Base-by-base conservation (phyloP, 1,140 invertebrate genomes). In the Venturia canescens region DNA sequence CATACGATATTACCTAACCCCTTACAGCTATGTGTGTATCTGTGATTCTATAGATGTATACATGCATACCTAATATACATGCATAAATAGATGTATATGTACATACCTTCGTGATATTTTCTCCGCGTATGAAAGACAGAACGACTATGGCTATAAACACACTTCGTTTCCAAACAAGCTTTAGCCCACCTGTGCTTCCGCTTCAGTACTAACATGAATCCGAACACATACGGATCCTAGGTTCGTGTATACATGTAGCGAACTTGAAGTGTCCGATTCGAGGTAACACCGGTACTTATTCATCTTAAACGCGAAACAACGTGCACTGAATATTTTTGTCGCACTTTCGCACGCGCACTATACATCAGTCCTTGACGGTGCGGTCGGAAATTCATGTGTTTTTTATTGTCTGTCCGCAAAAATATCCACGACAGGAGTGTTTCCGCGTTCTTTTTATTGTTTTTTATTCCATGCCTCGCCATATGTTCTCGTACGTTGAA, bases 1-100 rank as follows among this genome's bases (percentile, higher is more conserved):
- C 87, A 88, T 88, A 87, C 83, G 83, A 84, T 85, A 86, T 87
- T 84, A 83, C 78, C 82, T 83, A 53, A 31, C 23, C 15, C 48
- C 27, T 78, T 27, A 48, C 63, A 50, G 27, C 66, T 48, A 69
- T 27, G 27, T 27, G 23, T 27, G 27, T 27, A 66, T 27, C n/a
- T 26, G 15, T 66, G 27, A 66, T 27, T 3, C 9, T 5, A 21
- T 66, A 66, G 27, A 29, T 66, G 60, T 66, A 66, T 66, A 57
- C 21, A 23, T 57, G 53, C 21, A 23, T 57, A 16, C 44, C 16
- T n/a, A n/a, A n/a, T n/a, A n/a, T n/a, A n/a, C n/a, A n/a, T n/a
- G n/a, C n/a, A n/a, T n/a, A n/a, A n/a, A 21, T 66, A 66, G 27
- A 29, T 66, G 60, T 66, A 66, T 66, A 57, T 57, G 13, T 57